Conservation (phyloP, 2,888 invertebrate species). For the Galeruca laticollis region DNA sequence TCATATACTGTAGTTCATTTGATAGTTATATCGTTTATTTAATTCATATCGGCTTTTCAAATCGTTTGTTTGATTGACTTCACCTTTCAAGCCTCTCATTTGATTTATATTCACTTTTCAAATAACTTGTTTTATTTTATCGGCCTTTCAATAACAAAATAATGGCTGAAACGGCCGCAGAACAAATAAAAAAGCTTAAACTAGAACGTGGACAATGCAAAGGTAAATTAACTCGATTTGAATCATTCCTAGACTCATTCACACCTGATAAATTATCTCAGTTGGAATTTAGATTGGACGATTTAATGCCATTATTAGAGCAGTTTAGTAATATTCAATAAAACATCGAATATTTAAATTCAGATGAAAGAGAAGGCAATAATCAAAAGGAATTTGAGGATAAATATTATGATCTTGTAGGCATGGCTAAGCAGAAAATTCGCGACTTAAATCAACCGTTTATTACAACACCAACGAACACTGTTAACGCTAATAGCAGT, state of each 20-base stretch:
- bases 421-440: too few relatives aligned
- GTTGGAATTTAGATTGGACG: conserved; percentile 2
- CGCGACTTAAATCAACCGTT: too few relatives aligned
- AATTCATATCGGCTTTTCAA: too few relatives aligned
- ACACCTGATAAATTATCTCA: too few relatives aligned
- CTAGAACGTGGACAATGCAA: conserved; percentile 6
- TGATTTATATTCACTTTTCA: neutral
- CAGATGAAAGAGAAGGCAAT: neutral
- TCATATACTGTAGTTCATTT: neutral
- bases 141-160: neutral
- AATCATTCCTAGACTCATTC: neutral
- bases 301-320: neutral
- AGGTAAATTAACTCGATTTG: conserved; percentile 5
- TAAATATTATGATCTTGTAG: conserved; percentile 5
- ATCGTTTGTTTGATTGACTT: too few relatives aligned
- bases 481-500: too few relatives aligned
- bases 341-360: conserved; percentile 2
- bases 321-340: neutral
- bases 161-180: neutral
- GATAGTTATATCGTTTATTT: too few relatives aligned
- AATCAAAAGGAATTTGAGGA: neutral
- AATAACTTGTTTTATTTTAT: neutral
- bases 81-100: neutral
- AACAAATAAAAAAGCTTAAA: neutral
- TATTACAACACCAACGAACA: too few relatives aligned